Base-by-base conservation (phyloP, 1,140 invertebrate genomes). In the Trialeurodes vaporariorum region DNA sequence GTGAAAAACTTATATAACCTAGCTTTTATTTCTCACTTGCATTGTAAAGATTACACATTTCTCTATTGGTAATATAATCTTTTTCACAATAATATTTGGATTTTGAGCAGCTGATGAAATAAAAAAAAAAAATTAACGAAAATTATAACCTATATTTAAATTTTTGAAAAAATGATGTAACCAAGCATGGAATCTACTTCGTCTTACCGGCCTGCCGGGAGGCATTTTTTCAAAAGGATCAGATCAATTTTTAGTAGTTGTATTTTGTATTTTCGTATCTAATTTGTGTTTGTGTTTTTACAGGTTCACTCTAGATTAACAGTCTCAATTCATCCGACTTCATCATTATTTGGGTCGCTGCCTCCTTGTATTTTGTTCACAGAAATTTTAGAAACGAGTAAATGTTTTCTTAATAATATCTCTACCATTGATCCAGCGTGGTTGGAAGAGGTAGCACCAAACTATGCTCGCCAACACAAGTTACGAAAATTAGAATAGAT, bases 371-470 rank as follows among this genome's bases (percentile, higher is more conserved):
- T 98, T n/a, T 79, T 98, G 9, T 98, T 91, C 77, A 90, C 89
- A 0, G 94, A 98, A 81, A 82, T 98, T 49, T 84, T 97, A 17
- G 84, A 90, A 73, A 96, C 94, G 0, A 85, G 83, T 49, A 90
- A 89, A 73, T 86, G 87, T 71, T 97, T 92, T 79, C 85, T 97
- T 72, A 83, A 90, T 59, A 84, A 82, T 73, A 81, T 90, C 61
- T 90, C 86, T 21, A 82, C 83, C 27, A 84, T 93, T 58, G 86
- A 91, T 72, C 78, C 85, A 0, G 83, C 88, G 21, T 94, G 92
- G 91, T 77, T 93, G 40, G 72, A 77, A 64, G 84, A 87, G 71
- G 79, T 85, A 61, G 78, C 79, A 58, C 83, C 83, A 27, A 76
- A 81, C 63, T 80, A 79, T 77, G 26, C 64, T 22, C 21, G 60